These are phyloP conservation scores for Platygyra sinensis DNA, from an alignment of 64 coral and sea anemone genomes.

Conservation along the genomic window DNA sequence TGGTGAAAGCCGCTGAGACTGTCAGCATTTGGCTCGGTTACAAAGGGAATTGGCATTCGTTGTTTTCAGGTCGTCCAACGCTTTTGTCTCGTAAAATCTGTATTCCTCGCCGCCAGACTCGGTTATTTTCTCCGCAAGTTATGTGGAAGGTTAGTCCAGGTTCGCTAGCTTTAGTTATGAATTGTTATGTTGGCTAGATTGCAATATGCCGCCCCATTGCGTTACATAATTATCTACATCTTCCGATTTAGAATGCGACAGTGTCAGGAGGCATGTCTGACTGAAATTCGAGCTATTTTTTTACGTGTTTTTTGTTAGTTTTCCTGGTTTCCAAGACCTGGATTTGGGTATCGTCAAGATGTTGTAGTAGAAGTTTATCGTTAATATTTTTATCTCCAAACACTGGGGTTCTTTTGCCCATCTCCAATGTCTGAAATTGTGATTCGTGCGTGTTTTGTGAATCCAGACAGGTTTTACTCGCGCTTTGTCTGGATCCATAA, in stretches of 20 bases:
- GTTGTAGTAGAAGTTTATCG: not conserved
- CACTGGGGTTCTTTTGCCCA: not conserved
- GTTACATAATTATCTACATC: slow-evolving; percentile 38
- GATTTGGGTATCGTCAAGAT: not conserved
- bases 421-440: not conserved
- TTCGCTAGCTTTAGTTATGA: not conserved
- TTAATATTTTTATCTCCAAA: not conserved
- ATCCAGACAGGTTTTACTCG: not conserved
- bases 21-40: slow-evolving; percentile 4
- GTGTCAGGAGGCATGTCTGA: slow-evolving; percentile 16
- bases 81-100: not conserved
- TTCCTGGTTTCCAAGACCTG: not conserved
- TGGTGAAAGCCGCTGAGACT: slow-evolving; percentile 61
- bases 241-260: slow-evolving; percentile 19
- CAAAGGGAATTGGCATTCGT: slow-evolving; percentile 33
- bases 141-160: slow-evolving; percentile 20
- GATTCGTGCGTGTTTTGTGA: not conserved
- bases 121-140: slow-evolving; percentile 15
- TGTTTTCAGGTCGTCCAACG: not conserved
- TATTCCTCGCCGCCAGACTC: not conserved
- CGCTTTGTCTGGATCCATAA: not conserved
- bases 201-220: not conserved
- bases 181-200: not conserved
- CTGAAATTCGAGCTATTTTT: not conserved
- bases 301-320: not conserved